phyloP scores from a whole-genome alignment of 2,888 invertebrate species.

The Dasypolia templi region DNA sequence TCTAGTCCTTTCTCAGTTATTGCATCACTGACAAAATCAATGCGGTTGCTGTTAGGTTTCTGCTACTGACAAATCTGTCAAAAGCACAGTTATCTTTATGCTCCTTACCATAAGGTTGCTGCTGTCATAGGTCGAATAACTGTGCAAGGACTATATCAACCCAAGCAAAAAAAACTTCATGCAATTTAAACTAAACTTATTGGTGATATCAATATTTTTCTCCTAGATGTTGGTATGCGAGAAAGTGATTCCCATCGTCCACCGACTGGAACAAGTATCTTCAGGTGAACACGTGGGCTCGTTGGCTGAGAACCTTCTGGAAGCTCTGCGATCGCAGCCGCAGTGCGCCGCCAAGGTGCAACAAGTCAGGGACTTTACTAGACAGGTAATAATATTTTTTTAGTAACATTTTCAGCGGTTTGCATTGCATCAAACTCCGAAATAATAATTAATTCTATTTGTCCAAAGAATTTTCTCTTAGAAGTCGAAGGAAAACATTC shows the following conservation, averaged over 20 bases:
- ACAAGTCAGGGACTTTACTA: constrained; percentile 97
- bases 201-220: background rate
- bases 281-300: constrained; percentile 99
- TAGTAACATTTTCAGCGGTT: background rate
- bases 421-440: background rate
- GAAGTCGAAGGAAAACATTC: background rate
- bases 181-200: background rate
- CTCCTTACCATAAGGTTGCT: no score
- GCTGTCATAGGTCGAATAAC: no score
- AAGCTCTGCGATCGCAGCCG: constrained; percentile 94
- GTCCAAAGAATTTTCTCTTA: background rate
- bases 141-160: no score
- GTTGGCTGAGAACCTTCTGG: constrained; percentile 98
- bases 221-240: constrained; percentile 94
- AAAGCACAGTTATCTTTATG: no score
- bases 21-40: no score
- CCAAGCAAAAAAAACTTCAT: no score
- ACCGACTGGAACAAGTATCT: constrained; percentile 98
- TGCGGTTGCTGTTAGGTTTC: no score
- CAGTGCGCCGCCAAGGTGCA: constrained; percentile 96
- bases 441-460: background rate
- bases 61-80: no score
- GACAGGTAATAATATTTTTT: constrained; percentile 84
- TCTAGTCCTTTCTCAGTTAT: no score
- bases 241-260: constrained; percentile 98